Conservation (phyloP, 2,888 invertebrate species). For the Drosophila robusta region DNA sequence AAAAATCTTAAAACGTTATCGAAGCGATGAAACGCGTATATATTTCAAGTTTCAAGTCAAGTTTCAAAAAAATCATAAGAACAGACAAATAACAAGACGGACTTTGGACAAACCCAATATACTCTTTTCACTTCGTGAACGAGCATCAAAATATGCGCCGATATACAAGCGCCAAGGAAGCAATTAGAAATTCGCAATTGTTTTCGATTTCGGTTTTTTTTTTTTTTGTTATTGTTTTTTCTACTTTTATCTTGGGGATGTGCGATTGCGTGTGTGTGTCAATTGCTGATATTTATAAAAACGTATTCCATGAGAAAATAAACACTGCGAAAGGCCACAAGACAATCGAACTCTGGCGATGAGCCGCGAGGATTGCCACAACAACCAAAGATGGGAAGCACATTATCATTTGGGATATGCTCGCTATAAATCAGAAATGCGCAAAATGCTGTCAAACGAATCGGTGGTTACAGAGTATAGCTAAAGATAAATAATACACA, state of each 20-base stretch:
- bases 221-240: slow-evolving; percentile 15
- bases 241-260: slow-evolving; percentile 8
- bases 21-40: no score
- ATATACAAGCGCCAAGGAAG: slow-evolving; percentile 47
- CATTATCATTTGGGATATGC: slow-evolving; percentile 17
- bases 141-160: slow-evolving; percentile 17
- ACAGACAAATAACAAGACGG: no score
- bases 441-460: slow-evolving; percentile 32
- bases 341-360: slow-evolving; percentile 34
- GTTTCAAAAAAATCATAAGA: no score
- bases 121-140: not conserved
- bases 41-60: no score
- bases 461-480: slow-evolving; percentile 4
- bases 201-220: slow-evolving; percentile 28
- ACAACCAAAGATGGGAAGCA: slow-evolving; percentile 3
- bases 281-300: slow-evolving; percentile 50
- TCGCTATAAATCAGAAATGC: slow-evolving; percentile 16
- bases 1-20: no score
- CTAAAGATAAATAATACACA: slow-evolving; percentile 4
- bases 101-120: no score
- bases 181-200: slow-evolving; percentile 52
- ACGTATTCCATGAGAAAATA: slow-evolving; percentile 46
- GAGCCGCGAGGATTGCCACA: slow-evolving; percentile 14
- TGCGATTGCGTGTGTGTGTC: slow-evolving; percentile 30
- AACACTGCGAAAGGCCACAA: slow-evolving; percentile 36